These are phyloP conservation scores for Pycnomerus fuliginosus DNA, from an alignment of 2,888 invertebrate genomes.

Conservation along the genomic window DNA sequence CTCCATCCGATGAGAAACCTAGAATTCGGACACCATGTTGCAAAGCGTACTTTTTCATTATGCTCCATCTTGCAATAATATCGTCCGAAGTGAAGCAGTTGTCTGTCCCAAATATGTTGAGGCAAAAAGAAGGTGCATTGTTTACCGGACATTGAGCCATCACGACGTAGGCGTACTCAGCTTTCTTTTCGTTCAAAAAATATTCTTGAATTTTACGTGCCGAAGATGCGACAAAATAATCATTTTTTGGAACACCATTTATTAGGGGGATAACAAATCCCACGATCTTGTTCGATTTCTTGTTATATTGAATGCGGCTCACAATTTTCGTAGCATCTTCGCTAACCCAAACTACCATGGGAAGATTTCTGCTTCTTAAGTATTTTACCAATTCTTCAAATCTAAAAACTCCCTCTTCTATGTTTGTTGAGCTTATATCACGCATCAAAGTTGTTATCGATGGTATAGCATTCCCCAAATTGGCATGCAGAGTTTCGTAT, in stretches of 20 bases:
- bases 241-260: neutral
- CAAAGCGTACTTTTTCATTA: no score
- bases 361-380: neutral
- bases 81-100: no score
- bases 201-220: conserved; percentile 11
- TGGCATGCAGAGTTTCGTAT: no score
- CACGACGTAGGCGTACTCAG: no score
- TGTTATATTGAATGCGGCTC: neutral
- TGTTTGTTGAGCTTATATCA: neutral
- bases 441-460: neutral
- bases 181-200: conserved; percentile 5
- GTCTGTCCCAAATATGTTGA: no score
- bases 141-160: no score
- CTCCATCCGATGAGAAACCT: no score
- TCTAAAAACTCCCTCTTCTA: neutral
- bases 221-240: neutral
- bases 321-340: conserved; percentile 2
- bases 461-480: no score
- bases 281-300: conserved; percentile 1
- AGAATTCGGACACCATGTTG: no score
- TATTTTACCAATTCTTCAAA: neutral
- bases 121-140: no score
- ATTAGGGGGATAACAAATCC: neutral
- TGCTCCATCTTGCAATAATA: no score
- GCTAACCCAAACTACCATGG: neutral